A percentile compares a stretch with the other conserved stretches of the same genome.
phyloP scores from a whole-genome alignment of 2,113 vertebrate genomes.

The Odocoileus hemionus region DNA sequence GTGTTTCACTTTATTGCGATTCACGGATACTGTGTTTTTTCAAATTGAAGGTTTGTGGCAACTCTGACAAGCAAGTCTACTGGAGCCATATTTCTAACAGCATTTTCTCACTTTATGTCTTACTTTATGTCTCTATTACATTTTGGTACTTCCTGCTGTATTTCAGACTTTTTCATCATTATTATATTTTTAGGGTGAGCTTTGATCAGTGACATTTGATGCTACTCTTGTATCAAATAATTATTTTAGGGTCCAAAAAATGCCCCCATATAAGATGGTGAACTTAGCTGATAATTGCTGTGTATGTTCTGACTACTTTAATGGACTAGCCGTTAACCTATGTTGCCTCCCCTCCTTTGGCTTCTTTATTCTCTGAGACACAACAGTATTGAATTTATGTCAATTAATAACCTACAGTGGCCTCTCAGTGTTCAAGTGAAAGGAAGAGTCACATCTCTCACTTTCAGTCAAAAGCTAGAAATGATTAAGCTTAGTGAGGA shows the following conservation, averaged over 20 bases:
- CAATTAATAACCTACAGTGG: not conserved
- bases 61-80: not conserved
- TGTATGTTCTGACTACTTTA: not conserved
- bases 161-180: not conserved
- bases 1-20: not conserved
- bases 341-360: not conserved
- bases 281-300: not conserved
- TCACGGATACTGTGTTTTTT: not conserved
- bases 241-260: not conserved
- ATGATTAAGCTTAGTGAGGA: not conserved
- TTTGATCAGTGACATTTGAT: not conserved
- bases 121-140: not conserved
- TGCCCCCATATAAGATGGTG: not conserved
- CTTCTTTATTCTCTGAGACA: not conserved
- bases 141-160: not conserved
- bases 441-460: not conserved
- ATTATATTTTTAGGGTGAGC: not conserved
- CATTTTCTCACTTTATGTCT: not conserved
- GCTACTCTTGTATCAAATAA: not conserved
- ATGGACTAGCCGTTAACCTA: not conserved
- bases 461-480: not conserved
- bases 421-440: not conserved
- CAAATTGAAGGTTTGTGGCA: not conserved
- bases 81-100: not conserved
- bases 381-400: not conserved